These are phyloP conservation scores for Mormoops blainvillei DNA, from an alignment of 2,113 vertebrate genomes.

Conservation along the genomic window DNA sequence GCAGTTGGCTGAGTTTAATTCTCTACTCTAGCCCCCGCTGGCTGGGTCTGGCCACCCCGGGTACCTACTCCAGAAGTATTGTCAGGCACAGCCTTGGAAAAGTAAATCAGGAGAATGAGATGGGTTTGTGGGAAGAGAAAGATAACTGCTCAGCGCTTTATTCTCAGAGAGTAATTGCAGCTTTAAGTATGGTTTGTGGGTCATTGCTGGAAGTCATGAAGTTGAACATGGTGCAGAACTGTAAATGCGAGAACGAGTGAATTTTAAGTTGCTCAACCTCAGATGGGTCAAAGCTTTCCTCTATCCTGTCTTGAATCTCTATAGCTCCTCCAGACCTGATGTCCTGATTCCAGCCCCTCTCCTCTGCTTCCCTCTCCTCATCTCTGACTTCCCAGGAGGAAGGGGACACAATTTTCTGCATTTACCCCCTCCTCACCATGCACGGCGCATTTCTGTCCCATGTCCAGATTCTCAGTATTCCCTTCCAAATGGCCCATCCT, in stretches of 20 bases:
- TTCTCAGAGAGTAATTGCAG: constrained; percentile 41
- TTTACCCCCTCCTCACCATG: neutral
- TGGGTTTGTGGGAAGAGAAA: constrained; percentile 12
- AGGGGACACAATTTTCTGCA: neutral
- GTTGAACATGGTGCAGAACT: neutral
- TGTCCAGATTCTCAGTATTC: neutral
- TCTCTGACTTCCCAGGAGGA: neutral
- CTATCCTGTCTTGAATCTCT: neutral
- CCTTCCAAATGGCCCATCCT: neutral
- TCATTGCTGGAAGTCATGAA: neutral
- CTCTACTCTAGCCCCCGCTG: constrained; percentile 45
- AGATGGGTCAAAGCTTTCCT: neutral
- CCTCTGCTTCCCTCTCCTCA: neutral
- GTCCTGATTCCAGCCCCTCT: neutral
- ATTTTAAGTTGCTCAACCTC: neutral
- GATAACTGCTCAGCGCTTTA: constrained; percentile 1
- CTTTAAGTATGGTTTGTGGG: neutral
- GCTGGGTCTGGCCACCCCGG: neutral
- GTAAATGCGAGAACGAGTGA: neutral
- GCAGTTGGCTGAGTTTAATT: constrained; percentile 77
- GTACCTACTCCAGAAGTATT: constrained; percentile 3
- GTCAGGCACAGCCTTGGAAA: neutral
- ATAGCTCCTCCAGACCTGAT: neutral
- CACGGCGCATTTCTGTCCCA: neutral
- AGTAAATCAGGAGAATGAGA: constrained; percentile 58